These are phyloP conservation scores for Macroglossus sobrinus DNA, from an alignment of 2,113 vertebrate genomes.

Conservation along the genomic window DNA sequence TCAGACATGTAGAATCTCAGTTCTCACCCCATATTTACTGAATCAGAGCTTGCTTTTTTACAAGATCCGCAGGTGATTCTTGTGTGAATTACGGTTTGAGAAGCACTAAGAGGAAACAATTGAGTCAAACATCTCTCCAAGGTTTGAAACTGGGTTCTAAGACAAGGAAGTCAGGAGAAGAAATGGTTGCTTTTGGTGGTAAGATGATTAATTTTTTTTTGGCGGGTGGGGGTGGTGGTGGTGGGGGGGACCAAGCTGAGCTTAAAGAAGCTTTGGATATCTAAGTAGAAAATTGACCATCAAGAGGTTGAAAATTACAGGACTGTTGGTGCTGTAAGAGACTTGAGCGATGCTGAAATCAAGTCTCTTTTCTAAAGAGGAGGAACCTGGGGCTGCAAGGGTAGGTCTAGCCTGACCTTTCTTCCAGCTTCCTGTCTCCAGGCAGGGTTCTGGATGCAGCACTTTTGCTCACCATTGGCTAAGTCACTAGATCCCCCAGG, in stretches of 20 bases:
- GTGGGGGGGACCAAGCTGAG: background rate
- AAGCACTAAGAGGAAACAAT: background rate
- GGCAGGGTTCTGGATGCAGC: background rate
- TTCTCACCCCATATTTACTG: background rate
- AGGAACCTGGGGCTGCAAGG: background rate
- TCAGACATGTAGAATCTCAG: background rate
- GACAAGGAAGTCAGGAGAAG: background rate
- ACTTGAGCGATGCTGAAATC: background rate
- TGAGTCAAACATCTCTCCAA: background rate
- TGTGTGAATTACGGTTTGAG: background rate
- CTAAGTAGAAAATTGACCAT: background rate
- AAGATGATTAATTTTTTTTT: background rate
- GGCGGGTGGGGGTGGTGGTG: too few species aligned
- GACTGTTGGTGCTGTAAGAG: background rate
- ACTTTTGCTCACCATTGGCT: background rate
- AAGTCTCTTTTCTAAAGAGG: background rate
- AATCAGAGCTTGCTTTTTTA: background rate
- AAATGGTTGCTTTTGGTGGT: background rate
- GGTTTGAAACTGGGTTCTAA: conserved; percentile 32
- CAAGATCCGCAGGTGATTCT: background rate
- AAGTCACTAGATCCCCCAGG: background rate
- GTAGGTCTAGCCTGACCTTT: background rate
- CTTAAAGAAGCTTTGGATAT: background rate
- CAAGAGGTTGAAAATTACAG: background rate
- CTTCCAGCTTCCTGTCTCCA: background rate